phyloP scores from a whole-genome alignment of 2,888 invertebrate species.

The Cephus runcator region DNA sequence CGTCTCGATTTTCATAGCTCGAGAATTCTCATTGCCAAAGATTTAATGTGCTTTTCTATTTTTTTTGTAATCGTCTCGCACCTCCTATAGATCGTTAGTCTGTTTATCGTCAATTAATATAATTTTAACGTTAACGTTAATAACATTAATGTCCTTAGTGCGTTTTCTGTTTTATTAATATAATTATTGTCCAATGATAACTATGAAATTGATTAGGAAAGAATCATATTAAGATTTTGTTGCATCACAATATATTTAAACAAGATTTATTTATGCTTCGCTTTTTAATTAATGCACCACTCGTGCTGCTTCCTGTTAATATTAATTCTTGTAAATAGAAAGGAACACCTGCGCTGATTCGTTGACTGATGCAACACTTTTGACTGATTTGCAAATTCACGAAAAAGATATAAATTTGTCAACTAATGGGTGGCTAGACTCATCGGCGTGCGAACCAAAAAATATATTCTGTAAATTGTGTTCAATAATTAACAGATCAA shows the following conservation, averaged over 20 bases:
- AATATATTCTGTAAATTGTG: neutral
- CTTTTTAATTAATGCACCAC: neutral
- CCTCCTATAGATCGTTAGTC: neutral
- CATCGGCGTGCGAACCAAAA: neutral
- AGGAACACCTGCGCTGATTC: neutral
- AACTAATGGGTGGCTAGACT: neutral
- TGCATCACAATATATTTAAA: neutral
- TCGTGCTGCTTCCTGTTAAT: neutral
- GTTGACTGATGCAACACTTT: neutral
- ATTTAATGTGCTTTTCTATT: neutral
- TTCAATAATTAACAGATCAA: neutral
- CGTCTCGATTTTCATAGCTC: neutral
- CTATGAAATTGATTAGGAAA: neutral
- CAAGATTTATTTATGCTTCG: neutral
- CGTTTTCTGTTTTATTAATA: constrained; percentile 7
- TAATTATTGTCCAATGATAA: neutral
- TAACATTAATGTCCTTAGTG: neutral
- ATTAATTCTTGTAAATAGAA: neutral
- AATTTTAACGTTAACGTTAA: constrained; percentile 3
- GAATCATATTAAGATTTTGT: neutral
- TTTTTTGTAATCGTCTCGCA: neutral
- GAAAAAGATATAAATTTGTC: neutral
- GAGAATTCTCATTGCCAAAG: neutral
- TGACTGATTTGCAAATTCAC: neutral
- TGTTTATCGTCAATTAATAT: neutral